A percentile compares a stretch with the other conserved stretches of the same genome.
These are phyloP conservation scores for Amphipyra tragopoginis DNA, from an alignment of 2,888 invertebrate genomes.

Conservation along the genomic window DNA sequence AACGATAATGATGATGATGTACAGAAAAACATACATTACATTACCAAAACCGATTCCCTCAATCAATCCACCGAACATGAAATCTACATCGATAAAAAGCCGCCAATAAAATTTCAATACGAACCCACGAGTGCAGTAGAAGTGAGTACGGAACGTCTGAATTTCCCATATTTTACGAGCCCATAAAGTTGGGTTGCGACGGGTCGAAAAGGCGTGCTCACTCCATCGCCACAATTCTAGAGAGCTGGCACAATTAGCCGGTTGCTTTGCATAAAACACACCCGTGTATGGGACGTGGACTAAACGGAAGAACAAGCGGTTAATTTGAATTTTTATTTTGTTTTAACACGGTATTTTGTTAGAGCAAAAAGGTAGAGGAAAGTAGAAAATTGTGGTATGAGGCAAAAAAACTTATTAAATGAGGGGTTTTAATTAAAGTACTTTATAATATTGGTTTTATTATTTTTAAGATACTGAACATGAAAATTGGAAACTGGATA, in stretches of 20 bases:
- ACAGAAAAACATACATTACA: not conserved
- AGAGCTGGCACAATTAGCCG: constrained; percentile 78
- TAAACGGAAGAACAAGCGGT: constrained; percentile 59
- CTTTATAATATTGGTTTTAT: no score
- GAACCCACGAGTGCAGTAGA: constrained; percentile 39
- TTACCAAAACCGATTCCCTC: constrained; percentile 10
- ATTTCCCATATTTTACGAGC: constrained; percentile 65
- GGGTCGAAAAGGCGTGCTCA: constrained; percentile 69
- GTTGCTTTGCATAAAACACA: constrained; percentile 81
- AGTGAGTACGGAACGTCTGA: constrained; percentile 47
- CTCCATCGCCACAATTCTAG: constrained; percentile 70
- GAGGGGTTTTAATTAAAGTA: no score
- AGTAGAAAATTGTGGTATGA: constrained; percentile 1
- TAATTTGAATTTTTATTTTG: constrained; percentile 24
- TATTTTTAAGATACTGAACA: no score
- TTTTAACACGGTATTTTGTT: constrained; percentile 20
- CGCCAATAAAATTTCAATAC: constrained; percentile 50
- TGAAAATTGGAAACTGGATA: no score
- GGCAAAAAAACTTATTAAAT: no score
- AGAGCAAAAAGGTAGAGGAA: not conserved
- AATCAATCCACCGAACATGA: constrained; percentile 33
- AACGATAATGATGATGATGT: not conserved
- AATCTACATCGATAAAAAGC: constrained; percentile 46
- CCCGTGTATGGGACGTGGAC: constrained; percentile 55
- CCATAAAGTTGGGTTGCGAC: constrained; percentile 62